Conservation (phyloP, 1,140 invertebrate species). For the Riptortus pedestris region DNA sequence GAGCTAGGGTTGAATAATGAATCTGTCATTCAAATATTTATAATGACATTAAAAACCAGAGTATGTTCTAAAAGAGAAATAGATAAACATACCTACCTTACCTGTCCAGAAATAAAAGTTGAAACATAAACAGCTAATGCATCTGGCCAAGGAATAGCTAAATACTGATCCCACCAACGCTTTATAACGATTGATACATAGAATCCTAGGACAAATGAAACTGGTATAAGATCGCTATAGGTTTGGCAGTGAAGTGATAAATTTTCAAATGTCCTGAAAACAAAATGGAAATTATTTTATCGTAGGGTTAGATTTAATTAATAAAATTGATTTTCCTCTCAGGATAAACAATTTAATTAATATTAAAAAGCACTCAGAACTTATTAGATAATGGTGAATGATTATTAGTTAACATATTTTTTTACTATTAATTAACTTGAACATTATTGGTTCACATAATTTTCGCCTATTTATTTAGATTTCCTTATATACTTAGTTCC, state of each 20-base stretch:
- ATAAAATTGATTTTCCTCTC: neutral
- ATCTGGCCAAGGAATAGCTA: slow-evolving; percentile 40
- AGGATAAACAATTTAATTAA: neutral
- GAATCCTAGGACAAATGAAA: slow-evolving; percentile 78
- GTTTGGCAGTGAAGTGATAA: slow-evolving; percentile 30
- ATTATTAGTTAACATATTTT: neutral
- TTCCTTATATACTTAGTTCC: too few species aligned
- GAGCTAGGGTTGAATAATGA: too few species aligned
- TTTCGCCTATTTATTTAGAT: neutral
- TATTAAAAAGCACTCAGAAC: neutral
- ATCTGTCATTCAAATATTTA: too few species aligned
- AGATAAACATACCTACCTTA: slow-evolving; percentile 29
- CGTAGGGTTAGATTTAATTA: neutral
- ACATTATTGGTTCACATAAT: neutral
- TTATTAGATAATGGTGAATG: neutral
- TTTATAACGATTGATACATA: slow-evolving; percentile 44
- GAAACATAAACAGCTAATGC: slow-evolving; percentile 38
- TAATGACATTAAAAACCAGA: too few species aligned
- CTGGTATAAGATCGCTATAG: slow-evolving; percentile 35
- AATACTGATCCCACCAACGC: slow-evolving; percentile 44
- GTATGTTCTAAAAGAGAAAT: too few species aligned
- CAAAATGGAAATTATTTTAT: neutral
- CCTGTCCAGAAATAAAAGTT: slow-evolving; percentile 40
- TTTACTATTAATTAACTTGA: neutral
- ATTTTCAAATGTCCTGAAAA: slow-evolving; percentile 30